Evolutionary conservation across 1,140 invertebrate species (phyloP), one percentile per base, ranked within the genome.

Genomic region (Carposina sasakii): DNA sequence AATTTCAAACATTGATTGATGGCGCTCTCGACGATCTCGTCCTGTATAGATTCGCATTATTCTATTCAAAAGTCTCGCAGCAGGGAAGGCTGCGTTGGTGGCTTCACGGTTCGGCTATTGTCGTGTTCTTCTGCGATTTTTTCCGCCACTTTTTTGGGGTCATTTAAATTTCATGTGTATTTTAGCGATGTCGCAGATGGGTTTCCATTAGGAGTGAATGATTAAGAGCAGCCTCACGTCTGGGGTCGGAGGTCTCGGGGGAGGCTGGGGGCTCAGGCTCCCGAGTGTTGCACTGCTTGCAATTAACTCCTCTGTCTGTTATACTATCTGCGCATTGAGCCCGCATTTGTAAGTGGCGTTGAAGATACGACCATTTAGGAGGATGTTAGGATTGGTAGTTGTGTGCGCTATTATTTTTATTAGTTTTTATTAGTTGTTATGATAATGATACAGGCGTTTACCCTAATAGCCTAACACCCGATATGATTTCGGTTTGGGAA

Each of bases 1-100:
- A 81, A 81, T 82, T 72, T 74, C 67, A 64, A 66, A 77, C 73
- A 72, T 71, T 81, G 78, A 83, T 83, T 78, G 78, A 83, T 83
- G 78, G 67, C 48, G 40, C 48, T 60, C 51, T 22, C 48, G 49
- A 58, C 54, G 64, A 66, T 60, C 63, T 61, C 63, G 67, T 76
- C 76, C 71, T 74, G 66, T 76, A 69, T 70, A 62, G 61, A 46
- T 48, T 62, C 48, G 60, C 55, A 72, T 77, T 76, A 77, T 78
- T 63, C 73, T 76, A 78, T 78, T 77, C 68, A 79, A 69, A 68
- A 66, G 63, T 61, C 53, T 60, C 76, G 54, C 72, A 53, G 70
- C 70, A 69, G 75, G 72, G 59, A 54, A 54, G 52, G 57, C 77
- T 53, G 71, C 77, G 71, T 77, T 76, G 77, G 77, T 81, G 77